Evolutionary conservation across 2,888 invertebrate genomes (phyloP).

Genomic region (Thysanoteuthis rhombus): DNA sequence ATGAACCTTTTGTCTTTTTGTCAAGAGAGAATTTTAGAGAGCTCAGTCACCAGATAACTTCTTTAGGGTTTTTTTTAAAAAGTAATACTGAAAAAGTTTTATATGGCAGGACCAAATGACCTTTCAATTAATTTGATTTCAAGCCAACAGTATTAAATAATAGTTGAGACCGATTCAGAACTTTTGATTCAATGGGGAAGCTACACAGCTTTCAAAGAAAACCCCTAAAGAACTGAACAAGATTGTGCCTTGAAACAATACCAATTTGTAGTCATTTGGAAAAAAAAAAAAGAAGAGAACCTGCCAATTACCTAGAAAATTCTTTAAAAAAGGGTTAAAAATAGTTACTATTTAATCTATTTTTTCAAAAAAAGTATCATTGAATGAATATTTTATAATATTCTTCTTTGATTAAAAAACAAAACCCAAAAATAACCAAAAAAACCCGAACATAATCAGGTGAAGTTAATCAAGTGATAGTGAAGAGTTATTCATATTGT

Average conservation of each 20-base stretch:
- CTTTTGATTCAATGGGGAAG: neutral
- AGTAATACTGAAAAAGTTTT: neutral
- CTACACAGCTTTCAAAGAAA: neutral
- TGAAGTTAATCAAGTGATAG: neutral
- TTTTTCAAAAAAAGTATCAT: neutral
- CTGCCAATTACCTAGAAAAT: neutral
- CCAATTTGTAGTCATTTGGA: neutral
- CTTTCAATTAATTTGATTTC: neutral
- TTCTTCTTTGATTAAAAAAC: neutral
- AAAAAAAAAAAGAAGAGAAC: neutral
- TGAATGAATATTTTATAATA: neutral
- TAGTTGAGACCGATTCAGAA: neutral
- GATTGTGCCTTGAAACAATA: conserved; percentile 12
- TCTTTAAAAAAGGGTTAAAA: neutral
- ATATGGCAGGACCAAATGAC: conserved; percentile 12
- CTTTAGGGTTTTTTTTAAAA: neutral
- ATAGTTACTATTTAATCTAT: neutral
- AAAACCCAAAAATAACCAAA: neutral
- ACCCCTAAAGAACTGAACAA: neutral
- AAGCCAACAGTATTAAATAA: neutral
- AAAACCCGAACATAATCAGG: neutral
- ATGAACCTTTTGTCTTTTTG: neutral
- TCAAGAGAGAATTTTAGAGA: neutral
- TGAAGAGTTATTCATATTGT: conserved; percentile 12
- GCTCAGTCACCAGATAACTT: conserved; percentile 12